A percentile compares a stretch with the other conserved stretches of the same genome.
Evolutionary conservation across 2,113 vertebrate species (phyloP).

Genomic region (Eublepharis macularius): DNA sequence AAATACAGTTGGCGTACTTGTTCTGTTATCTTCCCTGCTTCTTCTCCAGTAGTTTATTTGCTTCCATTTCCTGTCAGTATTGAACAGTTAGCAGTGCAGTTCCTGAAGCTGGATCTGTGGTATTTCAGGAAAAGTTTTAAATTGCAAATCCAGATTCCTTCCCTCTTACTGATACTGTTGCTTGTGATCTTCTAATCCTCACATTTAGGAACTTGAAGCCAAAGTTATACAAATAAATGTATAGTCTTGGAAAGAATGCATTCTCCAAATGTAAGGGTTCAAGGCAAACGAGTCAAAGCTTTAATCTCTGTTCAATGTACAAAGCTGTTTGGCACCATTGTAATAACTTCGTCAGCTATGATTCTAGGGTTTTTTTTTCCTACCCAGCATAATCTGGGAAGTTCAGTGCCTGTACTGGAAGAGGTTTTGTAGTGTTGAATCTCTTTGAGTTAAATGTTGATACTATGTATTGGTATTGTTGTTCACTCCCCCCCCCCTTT

Average conservation of each 20-base stretch:
- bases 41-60: neutral
- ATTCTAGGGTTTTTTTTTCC: neutral
- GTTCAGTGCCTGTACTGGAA: neutral
- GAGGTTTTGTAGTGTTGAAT: neutral
- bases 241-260: neutral
- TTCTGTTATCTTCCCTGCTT: neutral
- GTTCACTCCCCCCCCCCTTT: neutral
- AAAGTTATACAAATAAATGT: neutral
- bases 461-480: neutral
- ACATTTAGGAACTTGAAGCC: neutral
- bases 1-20: neutral
- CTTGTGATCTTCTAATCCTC: neutral
- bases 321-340: neutral
- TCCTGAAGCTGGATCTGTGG: neutral
- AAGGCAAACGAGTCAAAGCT: neutral
- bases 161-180: neutral
- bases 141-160: neutral
- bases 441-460: neutral
- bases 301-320: neutral
- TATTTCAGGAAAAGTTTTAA: neutral
- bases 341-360: neutral
- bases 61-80: neutral
- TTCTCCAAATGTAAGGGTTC: neutral
- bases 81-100: neutral
- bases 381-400: neutral